Conservation (phyloP, 2,888 invertebrate genomes). For the Lysandra bellargus region DNA sequence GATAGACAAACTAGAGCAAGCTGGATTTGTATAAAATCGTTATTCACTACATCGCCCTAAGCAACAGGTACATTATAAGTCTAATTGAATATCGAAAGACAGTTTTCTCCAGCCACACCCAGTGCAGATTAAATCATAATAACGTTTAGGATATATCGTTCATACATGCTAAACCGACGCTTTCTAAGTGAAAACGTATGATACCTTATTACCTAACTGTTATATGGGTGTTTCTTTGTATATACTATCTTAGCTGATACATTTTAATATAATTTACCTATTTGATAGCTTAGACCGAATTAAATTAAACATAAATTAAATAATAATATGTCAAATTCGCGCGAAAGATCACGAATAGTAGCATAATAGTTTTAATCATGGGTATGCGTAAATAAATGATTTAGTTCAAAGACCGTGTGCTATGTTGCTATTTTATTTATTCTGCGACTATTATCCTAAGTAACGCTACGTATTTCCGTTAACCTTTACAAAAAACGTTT, state of each 20-base stretch:
- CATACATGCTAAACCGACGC: constrained; percentile 45
- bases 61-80: constrained; percentile 12
- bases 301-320: neutral
- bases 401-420: no score
- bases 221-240: constrained; percentile 22
- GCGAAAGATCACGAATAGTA: no score
- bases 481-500: no score
- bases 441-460: no score
- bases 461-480: no score
- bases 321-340: no score
- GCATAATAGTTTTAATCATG: no score
- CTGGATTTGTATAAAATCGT: neutral
- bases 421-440: no score
- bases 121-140: constrained; percentile 48
- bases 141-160: constrained; percentile 56
- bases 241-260: constrained; percentile 4
- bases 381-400: no score
- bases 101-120: constrained; percentile 49
- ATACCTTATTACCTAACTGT: constrained; percentile 30
- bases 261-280: neutral
- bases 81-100: constrained; percentile 33
- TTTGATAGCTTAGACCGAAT: neutral
- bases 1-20: neutral
- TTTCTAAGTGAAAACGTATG: constrained; percentile 37
- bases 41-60: neutral